Evolutionary conservation across 2,888 invertebrate genomes (phyloP), one percentile per base, ranked within the genome.

Genomic region (Celastrina argiolus): DNA sequence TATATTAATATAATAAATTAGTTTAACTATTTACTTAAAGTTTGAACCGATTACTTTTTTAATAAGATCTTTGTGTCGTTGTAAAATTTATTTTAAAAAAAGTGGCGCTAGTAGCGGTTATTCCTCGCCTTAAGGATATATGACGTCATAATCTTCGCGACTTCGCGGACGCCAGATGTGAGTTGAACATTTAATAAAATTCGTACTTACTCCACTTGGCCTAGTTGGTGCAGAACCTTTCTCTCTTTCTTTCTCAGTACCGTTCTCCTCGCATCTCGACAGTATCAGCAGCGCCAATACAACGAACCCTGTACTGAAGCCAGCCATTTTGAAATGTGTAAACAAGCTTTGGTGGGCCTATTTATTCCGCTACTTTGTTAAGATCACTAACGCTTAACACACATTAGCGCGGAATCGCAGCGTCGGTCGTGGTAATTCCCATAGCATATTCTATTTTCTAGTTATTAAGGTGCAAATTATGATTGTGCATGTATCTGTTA

Each of bases 161-260:
- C 45, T 45, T 16, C 18, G 45, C 45, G 10, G 31, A 28, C 58
- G 58, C 58, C 12, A 31, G 58, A 56, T 58, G 31, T 28, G 31
- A 16, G 8, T 5, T 8, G 2, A 31, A 31, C 16, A 56, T 41
- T 39, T 45, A 14, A 56, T 34, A 26, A 65, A 56, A 58, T 31
- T 31, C 66, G 70, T 69, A 74, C 74, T 75, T 66, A 76, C 79
- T 67, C 78, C 76, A 68, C 74, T 74, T 69, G 79, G 72, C 22
- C 69, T 75, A 66, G 63, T 66, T 58, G 70, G 72, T 18, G 6
- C 36, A 18, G 26, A n/a, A n/a, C n/a, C n/a, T n/a, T n/a, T n/a
- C n/a, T n/a, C 28, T 41, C 6, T 31, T 18, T 28, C 8, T 14
- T 12, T 41, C 12, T 58, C 56, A 31, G 65, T 58, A 28, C 41